Evolutionary conservation across 1,140 invertebrate species (phyloP), one percentile per base, ranked within the genome.

Genomic region (Pseudomyrmex dendroicus): DNA sequence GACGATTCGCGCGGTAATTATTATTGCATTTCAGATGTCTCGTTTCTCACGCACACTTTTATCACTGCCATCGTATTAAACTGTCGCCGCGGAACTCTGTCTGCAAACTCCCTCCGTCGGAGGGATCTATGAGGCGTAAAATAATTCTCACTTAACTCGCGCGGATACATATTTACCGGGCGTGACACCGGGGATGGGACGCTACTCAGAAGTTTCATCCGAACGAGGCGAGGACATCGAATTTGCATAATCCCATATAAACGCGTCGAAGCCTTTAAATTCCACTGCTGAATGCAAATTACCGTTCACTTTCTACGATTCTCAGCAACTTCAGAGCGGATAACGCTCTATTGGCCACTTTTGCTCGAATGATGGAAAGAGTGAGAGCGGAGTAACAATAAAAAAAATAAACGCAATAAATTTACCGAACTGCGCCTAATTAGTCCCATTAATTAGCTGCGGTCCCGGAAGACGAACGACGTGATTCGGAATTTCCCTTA

Each of bases 181-280:
- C 50, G 17, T 62, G 57, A 82, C 57, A 73, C 9, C 22, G n/a
- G 64, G 22, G 57, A 35, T 50, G 52, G 13, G 46, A 73, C 25
- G 46, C 56, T 20, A 35, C 46, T 72, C 77, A 59, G 66, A 61
- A 80, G 54, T 17, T 57, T 72, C 68, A 72, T 61, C 48, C 56
- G 56, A 63, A 62, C 56, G 62, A 22, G 54, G 63, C 78, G 78
- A 82, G 68, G 68, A 82, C 70, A 82, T 74, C 15, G 56, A 61
- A 82, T 82, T 82, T 82, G 68, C 78, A 82, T 82, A 82, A 82
- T 82, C 56, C 78, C 22, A 35, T 57, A 73, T 82, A 82, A 78
- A 82, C 52, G 78, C 59, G 22, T 44, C 67, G 17, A 82, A 82
- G 56, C 68, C 78, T 54, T 82, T 62, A 73, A 73, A 82, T 63